A percentile compares a stretch with the other conserved stretches of the same genome.
Conservation (phyloP, 1,140 invertebrate species). For the Megathymus violae region DNA sequence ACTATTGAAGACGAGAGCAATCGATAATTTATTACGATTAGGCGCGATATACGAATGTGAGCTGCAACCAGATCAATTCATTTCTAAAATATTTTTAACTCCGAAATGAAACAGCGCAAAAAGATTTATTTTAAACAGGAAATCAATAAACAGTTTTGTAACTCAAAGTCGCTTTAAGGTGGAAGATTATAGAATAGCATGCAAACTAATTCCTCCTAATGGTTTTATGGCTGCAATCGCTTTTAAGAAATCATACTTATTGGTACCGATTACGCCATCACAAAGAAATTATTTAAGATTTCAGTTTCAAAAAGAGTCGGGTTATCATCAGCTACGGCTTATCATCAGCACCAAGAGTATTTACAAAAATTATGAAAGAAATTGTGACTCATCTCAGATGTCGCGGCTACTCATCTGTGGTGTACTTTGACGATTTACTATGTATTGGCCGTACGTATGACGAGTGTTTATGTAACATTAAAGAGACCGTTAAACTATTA, state of each 20-base stretch:
- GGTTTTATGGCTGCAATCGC: constrained; percentile 41
- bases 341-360: constrained; percentile 33
- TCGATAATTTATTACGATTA: not conserved
- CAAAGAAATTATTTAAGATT: constrained; percentile 38
- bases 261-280: constrained; percentile 27
- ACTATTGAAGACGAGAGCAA: not conserved
- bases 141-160: constrained; percentile 43
- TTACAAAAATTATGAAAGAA: constrained; percentile 43
- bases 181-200: constrained; percentile 38
- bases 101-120: constrained; percentile 35
- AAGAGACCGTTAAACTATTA: constrained; percentile 36
- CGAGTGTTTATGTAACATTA: constrained; percentile 31
- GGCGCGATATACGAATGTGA: not conserved
- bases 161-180: constrained; percentile 43
- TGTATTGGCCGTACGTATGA: not conserved
- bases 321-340: constrained; percentile 21
- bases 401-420: constrained; percentile 33
- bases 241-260: constrained; percentile 44
- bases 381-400: constrained; percentile 25
- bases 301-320: constrained; percentile 17
- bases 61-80: not conserved
- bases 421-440: constrained; percentile 27
- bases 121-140: constrained; percentile 45
- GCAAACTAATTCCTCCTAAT: constrained; percentile 31
- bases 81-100: constrained; percentile 19